Percentiles rank a stretch among this genome's conserved stretches.
Conservation (phyloP, 2,888 invertebrate genomes). For the Sphinx pinastri region DNA sequence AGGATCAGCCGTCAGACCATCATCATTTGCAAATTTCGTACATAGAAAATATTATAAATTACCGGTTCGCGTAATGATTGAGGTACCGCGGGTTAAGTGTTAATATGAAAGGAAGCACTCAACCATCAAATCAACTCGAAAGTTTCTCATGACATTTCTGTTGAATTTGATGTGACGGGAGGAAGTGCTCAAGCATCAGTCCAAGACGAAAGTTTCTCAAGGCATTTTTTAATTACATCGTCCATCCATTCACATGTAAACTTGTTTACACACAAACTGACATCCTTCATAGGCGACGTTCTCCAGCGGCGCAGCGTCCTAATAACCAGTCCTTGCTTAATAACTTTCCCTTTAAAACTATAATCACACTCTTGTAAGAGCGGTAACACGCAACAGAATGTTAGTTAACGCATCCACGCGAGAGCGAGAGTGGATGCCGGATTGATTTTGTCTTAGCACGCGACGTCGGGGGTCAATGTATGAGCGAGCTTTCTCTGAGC, state of each 20-base stretch:
- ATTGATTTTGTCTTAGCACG: conserved; percentile 77
- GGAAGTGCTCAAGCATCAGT: neutral
- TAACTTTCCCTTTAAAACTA: conserved; percentile 73
- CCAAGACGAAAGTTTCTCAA: neutral
- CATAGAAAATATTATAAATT: too few relatives aligned
- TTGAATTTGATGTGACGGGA: neutral
- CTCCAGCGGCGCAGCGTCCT: neutral
- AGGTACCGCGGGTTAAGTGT: too few relatives aligned
- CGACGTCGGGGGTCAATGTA: conserved; percentile 69
- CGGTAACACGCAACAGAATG: conserved; percentile 63
- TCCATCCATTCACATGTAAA: neutral
- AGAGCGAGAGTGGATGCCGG: conserved; percentile 73
- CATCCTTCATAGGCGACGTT: conserved; percentile 8
- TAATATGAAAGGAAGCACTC: too few relatives aligned
- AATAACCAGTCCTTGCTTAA: conserved; percentile 40
- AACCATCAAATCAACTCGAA: too few relatives aligned
- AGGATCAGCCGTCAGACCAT: too few relatives aligned
- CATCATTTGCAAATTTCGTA: too few relatives aligned
- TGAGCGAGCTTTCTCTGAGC: conserved; percentile 64
- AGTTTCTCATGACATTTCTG: too few relatives aligned
- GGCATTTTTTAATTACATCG: neutral
- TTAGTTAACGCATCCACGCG: conserved; percentile 56
- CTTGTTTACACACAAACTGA: conserved; percentile 1
- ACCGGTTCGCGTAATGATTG: too few relatives aligned
- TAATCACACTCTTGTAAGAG: conserved; percentile 60